Base-by-base conservation (phyloP, 2,797 vertebrate species). In the Enteromius unitaeniatus region DNA sequence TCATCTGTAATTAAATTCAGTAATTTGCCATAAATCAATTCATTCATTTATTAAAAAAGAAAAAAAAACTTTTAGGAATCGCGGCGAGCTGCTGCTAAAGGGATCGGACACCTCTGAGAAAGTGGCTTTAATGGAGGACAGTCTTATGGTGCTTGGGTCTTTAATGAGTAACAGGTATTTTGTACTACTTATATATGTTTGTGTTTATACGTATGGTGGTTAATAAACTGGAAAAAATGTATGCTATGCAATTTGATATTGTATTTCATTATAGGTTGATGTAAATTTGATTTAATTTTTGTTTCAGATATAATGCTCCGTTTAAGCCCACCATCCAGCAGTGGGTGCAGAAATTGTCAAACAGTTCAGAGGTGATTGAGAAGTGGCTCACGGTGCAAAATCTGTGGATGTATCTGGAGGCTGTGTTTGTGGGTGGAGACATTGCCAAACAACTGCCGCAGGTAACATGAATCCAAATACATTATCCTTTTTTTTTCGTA, bases 331-430 rank as follows among this genome's bases (percentile, higher is more conserved):
- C 90, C 67, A 94, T 97, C 90, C 96, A 96, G 81, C 93, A 94
- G 31, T 96, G 96, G 96, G 93, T 96, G 2, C 95, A 96, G 79
- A 96, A 96, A 72, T 87, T 97, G 60, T 95, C 96, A 82, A 96
- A 91, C 90, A 95, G 95, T 73, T 94, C 93, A 2, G 96, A 97
- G 89, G 93, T 96, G 82, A 94, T 96, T 10, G 96, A 97, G 91
- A 95, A 94, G 85, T 97, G 96, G 96, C 42, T 96, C 84, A 95
- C 89, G 0, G 96, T 96, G 14, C 96, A 97, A 75, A 97, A 97
- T 90, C 95, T 97, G 28, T 97, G 96, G 96, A 94, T 97, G 92
- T 97, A 97, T 86, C 93, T 97, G 69, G 96, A 97, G 92, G 96
- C 96, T 7, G 96, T 97, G 79, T 97, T 97, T 86, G 95, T 97